Conservation (phyloP, 2,797 vertebrate species). For the Megalops cyprinoides region DNA sequence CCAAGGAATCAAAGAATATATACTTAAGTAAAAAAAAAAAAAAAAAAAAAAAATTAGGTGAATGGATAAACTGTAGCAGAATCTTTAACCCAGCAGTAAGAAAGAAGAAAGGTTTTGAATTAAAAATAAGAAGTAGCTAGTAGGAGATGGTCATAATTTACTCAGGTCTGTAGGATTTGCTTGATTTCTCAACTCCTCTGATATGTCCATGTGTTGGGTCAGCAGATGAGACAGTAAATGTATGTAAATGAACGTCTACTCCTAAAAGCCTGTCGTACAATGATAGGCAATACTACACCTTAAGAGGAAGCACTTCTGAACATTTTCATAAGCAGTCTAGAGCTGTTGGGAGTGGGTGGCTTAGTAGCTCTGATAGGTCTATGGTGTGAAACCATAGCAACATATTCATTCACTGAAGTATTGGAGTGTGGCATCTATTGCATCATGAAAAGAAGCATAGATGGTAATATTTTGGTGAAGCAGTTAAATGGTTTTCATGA, state of each 20-base stretch:
- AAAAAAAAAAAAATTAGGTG: background rate
- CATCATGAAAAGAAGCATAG: background rate
- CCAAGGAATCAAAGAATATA: background rate
- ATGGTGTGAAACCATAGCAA: constrained; percentile 13
- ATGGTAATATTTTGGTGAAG: background rate
- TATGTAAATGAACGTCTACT: background rate
- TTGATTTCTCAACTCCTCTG: no score
- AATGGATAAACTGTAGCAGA: background rate
- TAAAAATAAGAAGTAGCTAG: background rate
- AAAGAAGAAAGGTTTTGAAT: background rate
- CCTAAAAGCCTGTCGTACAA: background rate
- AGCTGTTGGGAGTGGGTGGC: background rate
- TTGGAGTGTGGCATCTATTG: background rate
- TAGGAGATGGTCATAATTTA: no score
- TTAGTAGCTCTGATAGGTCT: background rate
- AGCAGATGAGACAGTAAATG: background rate
- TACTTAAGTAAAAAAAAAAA: background rate
- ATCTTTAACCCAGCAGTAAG: background rate
- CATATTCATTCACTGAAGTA: background rate
- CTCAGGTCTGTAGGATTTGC: background rate
- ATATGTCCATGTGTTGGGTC: no score
- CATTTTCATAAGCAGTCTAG: background rate
- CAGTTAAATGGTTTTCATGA: constrained; percentile 1
- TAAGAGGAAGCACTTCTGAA: background rate
- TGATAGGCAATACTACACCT: background rate